Conservation (phyloP, 2,113 vertebrate genomes). For the Mystacornis crossleyi region DNA sequence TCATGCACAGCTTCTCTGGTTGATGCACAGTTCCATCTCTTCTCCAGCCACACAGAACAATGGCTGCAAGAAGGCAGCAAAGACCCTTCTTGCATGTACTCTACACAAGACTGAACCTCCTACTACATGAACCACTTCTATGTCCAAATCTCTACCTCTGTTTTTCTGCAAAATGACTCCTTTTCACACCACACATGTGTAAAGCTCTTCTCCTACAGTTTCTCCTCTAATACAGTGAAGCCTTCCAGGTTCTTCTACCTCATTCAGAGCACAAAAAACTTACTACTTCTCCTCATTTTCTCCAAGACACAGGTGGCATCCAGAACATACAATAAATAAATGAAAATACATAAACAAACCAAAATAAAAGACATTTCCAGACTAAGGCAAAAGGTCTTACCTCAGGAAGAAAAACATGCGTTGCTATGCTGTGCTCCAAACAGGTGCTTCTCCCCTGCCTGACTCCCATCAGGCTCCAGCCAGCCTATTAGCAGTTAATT, state of each 20-base stretch:
- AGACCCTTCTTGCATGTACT: background rate
- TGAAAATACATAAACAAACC: background rate
- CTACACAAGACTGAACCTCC: background rate
- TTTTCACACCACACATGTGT: accelerated
- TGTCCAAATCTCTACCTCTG: background rate
- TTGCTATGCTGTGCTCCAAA: accelerated
- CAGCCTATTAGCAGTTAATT: background rate
- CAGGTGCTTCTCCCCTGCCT: background rate
- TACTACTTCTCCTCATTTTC: background rate
- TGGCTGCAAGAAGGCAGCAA: background rate
- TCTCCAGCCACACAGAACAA: background rate
- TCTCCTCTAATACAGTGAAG: background rate
- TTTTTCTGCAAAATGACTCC: background rate
- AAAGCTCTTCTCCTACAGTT: background rate
- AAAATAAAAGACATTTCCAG: background rate
- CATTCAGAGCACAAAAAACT: background rate
- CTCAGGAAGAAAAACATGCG: accelerated
- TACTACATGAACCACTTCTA: accelerated
- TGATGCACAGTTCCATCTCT: background rate
- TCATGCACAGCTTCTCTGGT: background rate
- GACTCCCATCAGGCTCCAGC: background rate
- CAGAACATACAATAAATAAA: background rate
- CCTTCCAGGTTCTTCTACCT: background rate
- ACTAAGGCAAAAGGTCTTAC: background rate
- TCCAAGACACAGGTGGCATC: background rate